phyloP scores from a whole-genome alignment of 1,140 invertebrate genomes.

The Lutraria rhynchaena region DNA sequence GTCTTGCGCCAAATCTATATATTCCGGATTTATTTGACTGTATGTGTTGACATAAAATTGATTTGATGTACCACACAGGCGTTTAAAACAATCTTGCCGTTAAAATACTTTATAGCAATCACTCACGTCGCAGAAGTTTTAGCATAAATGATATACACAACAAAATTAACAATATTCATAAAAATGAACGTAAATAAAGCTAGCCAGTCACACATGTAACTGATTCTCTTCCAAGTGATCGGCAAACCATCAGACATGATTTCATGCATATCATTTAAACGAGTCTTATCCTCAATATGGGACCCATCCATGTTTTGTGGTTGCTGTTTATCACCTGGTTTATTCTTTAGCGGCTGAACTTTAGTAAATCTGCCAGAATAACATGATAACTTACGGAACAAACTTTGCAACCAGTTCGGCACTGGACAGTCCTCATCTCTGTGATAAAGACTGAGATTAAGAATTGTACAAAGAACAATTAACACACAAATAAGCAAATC shows the following conservation, averaged over 20 bases:
- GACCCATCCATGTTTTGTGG: background rate
- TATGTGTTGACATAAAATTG: no score
- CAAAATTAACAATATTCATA: background rate
- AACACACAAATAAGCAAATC: constrained; percentile 14
- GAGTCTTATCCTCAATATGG: background rate
- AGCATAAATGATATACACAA: background rate
- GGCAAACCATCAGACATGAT: background rate
- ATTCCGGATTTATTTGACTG: no score
- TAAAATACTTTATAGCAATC: no score
- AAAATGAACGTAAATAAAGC: background rate
- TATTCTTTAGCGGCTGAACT: background rate
- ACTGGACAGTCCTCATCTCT: background rate
- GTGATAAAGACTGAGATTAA: constrained; percentile 17
- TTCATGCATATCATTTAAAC: background rate
- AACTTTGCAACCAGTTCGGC: background rate
- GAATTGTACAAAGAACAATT: constrained; percentile 6
- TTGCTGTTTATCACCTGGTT: background rate
- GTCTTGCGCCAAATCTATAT: no score
- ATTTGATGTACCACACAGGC: no score
- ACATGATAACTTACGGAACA: background rate
- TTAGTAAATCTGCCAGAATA: background rate
- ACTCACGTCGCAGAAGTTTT: no score
- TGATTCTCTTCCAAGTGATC: background rate
- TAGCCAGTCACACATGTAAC: background rate
- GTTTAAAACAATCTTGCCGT: no score